phyloP scores from a whole-genome alignment of 2,888 invertebrate genomes.

The Dasysyrphus tricinctus region DNA sequence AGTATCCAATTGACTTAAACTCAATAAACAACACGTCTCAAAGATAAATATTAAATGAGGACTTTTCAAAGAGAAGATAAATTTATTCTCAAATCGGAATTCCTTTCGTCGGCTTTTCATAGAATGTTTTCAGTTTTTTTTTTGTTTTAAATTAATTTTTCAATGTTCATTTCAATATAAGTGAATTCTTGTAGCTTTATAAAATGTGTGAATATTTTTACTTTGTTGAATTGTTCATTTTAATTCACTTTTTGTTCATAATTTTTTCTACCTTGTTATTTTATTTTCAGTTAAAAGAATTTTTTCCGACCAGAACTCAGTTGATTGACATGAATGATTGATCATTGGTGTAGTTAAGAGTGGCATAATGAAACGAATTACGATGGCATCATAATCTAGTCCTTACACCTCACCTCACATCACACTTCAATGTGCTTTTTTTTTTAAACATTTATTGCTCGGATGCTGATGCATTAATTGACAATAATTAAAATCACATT shows the following conservation, averaged over 20 bases:
- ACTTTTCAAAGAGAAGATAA: slow-evolving; percentile 16
- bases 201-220: neutral
- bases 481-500: neutral
- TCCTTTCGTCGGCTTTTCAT: neutral
- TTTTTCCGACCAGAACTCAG: neutral
- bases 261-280: slow-evolving; percentile 4
- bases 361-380: neutral
- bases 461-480: slow-evolving; percentile 5
- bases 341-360: slow-evolving; percentile 19
- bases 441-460: neutral
- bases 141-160: neutral
- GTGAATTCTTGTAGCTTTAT: neutral
- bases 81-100: too few species aligned
- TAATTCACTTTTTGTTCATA: neutral
- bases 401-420: too few species aligned
- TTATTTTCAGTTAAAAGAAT: slow-evolving; percentile 1
- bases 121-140: neutral
- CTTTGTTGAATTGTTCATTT: neutral
- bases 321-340: slow-evolving; percentile 14
- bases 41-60: slow-evolving; percentile 25
- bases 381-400: neutral
- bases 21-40: slow-evolving; percentile 24
- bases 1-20: slow-evolving; percentile 20
- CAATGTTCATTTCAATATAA: neutral
- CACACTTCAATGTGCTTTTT: neutral